Evolutionary conservation across 2,888 invertebrate genomes (phyloP).

Genomic region (Clitarchus hookeri): DNA sequence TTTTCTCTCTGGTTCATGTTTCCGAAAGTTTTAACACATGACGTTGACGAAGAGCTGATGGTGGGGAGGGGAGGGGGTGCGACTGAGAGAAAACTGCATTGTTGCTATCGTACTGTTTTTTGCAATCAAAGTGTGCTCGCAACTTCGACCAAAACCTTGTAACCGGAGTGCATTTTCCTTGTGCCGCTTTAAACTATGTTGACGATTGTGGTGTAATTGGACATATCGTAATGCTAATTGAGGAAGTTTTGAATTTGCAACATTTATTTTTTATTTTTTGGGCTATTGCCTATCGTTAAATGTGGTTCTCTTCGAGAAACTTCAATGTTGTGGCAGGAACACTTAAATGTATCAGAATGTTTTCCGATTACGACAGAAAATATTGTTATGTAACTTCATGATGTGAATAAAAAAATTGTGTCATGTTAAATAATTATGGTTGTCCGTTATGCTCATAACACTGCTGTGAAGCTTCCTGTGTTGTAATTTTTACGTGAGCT

Average conservation of each 20-base stretch:
- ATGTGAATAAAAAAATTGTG: neutral
- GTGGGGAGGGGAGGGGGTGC: too few relatives aligned
- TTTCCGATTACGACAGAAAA: neutral
- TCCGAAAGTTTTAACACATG: neutral
- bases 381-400: neutral
- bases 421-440: constrained; percentile 2
- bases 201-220: neutral
- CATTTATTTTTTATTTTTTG: neutral
- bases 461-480: neutral
- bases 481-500: neutral
- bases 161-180: neutral
- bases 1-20: neutral
- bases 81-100: neutral
- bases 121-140: neutral
- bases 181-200: neutral
- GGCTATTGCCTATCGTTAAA: neutral
- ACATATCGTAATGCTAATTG: neutral
- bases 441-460: neutral
- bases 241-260: neutral
- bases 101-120: neutral
- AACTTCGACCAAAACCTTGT: constrained; percentile 1
- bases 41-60: neutral
- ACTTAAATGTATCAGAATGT: neutral
- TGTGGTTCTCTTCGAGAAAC: neutral
- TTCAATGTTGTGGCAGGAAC: neutral